Evolutionary conservation across 2,888 invertebrate genomes (phyloP).

Genomic region (Alcis repandata): DNA sequence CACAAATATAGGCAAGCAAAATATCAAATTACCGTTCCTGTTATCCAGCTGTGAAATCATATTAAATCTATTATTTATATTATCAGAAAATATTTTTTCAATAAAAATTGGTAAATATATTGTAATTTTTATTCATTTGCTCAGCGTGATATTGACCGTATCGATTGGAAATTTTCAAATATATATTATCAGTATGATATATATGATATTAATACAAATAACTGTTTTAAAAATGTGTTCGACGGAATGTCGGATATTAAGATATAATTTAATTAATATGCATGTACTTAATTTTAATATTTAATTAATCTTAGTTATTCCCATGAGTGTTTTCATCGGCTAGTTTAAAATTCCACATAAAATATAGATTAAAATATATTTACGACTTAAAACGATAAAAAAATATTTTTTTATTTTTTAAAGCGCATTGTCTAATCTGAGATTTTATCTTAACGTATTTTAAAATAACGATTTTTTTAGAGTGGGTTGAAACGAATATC

Average conservation of each 20-base stretch:
- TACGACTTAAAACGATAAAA: neutral
- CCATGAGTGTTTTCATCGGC: neutral
- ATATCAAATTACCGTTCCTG: too few species aligned
- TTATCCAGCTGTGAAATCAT: too few species aligned
- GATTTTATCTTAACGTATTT: slow-evolving; percentile 5
- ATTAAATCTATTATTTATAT: too few species aligned
- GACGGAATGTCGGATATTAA: slow-evolving; percentile 1
- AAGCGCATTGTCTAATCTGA: neutral
- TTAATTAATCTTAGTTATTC: neutral
- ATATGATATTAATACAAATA: slow-evolving; percentile 1
- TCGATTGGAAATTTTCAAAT: too few species aligned
- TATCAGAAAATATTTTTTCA: too few species aligned
- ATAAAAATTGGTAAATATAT: too few species aligned
- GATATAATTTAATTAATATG: slow-evolving; percentile 1
- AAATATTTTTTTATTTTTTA: slow-evolving; percentile 1
- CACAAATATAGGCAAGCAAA: too few species aligned
- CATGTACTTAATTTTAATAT: neutral
- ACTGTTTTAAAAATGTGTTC: slow-evolving; percentile 1
- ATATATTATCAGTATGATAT: too few species aligned
- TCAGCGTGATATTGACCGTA: too few species aligned
- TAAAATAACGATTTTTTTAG: neutral
- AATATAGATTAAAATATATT: neutral
- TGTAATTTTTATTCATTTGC: too few species aligned
- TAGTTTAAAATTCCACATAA: slow-evolving; percentile 3
- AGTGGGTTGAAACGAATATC: slow-evolving; percentile 1